Evolutionary conservation across 2,888 invertebrate species (phyloP).

Genomic region (Laspeyria flexula): DNA sequence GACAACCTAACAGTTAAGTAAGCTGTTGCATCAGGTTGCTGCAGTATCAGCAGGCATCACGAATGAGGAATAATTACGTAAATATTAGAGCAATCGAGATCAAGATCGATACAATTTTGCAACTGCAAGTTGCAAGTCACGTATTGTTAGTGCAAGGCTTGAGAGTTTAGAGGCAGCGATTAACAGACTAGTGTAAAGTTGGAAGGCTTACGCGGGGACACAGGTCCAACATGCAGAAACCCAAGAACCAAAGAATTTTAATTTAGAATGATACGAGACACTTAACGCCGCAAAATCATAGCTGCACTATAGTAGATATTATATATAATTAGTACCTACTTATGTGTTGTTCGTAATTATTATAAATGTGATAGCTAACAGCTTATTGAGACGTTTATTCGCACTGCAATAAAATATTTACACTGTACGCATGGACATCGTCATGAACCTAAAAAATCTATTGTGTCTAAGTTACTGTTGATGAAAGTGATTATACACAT

Average conservation of each 20-base stretch:
- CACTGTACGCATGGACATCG: background rate
- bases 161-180: constrained; percentile 11
- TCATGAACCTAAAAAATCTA: too few relatives aligned
- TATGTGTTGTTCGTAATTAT: too few relatives aligned
- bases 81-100: constrained; percentile 22
- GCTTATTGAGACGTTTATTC: too few relatives aligned
- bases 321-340: too few relatives aligned
- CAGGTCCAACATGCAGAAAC: too few relatives aligned
- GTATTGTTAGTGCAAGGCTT: constrained; percentile 8
- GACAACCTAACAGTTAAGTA: constrained; percentile 27
- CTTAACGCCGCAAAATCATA: background rate
- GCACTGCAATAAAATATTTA: too few relatives aligned
- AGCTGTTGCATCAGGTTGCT: constrained; percentile 32
- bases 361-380: too few relatives aligned
- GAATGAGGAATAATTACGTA: constrained; percentile 8
- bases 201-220: too few relatives aligned
- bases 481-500: background rate
- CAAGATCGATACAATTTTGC: constrained; percentile 36
- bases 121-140: constrained; percentile 27
- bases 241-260: too few relatives aligned
- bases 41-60: constrained; percentile 6
- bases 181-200: background rate
- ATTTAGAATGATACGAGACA: too few relatives aligned
- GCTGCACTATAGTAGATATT: too few relatives aligned
- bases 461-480: too few relatives aligned